Evolutionary conservation across 2,797 vertebrate genomes (phyloP), one percentile per base, ranked within the genome.

Genomic region (Etheostoma perlongum): DNA sequence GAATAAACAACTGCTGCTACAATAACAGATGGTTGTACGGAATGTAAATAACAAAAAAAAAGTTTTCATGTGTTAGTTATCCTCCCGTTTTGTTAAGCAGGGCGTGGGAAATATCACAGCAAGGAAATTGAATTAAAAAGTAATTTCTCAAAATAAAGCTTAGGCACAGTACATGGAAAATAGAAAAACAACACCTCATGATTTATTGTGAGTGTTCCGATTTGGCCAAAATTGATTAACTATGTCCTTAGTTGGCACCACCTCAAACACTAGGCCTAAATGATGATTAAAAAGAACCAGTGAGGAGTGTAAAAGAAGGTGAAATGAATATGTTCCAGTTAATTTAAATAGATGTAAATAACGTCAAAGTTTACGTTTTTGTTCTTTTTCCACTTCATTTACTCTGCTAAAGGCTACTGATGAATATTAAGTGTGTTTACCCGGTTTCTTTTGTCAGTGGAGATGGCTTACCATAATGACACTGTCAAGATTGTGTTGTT

Each of bases 351-450:
- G 76, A 92, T 94, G 89, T 94, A 93, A 94, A 92, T 91, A 93
- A 91, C 6, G 80, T 73, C 83, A 82, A 79, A 88, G 70, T 82
- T 63, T 73, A 79, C 10, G 46, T 85, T 87, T 91, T 91, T 90
- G 68, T 89, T 89, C 71, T 74, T 85, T 88, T 86, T 86, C 83
- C 85, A 83, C 89, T 89, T 88, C 84, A 90, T 94, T 94, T 93
- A 71, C 76, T 88, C 59, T 33, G 73, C 70, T 82, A 80, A 89
- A 88, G 59, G 75, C 81, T 85, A 83, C 86, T 91, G 83, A 95
- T 93, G 93, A 94, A 95, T 95, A 94, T 92, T 92, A 94, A 95
- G 84, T 85, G 69, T 93, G 92, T 95, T 95, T 94, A 91, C 88
- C 73, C 86, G 54, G 62, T 67, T 72, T 81, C 73, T 63, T 93